Evolutionary conservation across 2,888 invertebrate species (phyloP).

Genomic region (Noctuana brunneofusca): DNA sequence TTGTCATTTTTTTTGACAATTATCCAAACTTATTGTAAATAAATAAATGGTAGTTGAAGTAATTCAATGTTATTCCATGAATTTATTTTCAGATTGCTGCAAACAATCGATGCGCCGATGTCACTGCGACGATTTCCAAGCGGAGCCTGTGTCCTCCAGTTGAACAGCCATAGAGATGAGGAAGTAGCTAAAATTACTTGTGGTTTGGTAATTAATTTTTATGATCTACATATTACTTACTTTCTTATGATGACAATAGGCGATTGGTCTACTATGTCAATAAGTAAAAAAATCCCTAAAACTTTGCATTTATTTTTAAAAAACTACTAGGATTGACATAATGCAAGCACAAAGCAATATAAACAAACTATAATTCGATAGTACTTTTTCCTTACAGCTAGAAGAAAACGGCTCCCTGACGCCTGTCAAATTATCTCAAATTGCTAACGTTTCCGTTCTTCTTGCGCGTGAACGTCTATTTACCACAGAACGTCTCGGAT

Average conservation of each 20-base stretch:
- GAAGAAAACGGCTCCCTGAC: slow-evolving; percentile 88
- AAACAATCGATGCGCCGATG: slow-evolving; percentile 86
- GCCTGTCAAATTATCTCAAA: slow-evolving; percentile 93
- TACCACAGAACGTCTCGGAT: slow-evolving; percentile 92
- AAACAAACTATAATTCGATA: too few relatives aligned
- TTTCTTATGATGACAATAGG: too few relatives aligned
- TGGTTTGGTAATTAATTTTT: slow-evolving; percentile 79
- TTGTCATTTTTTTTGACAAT: too few relatives aligned
- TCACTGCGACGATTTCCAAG: slow-evolving; percentile 94
- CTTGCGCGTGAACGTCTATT: slow-evolving; percentile 94
- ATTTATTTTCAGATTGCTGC: slow-evolving; percentile 73
- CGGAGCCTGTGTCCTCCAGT: slow-evolving; percentile 97
- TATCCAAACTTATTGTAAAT: too few relatives aligned
- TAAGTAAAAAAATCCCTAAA: too few relatives aligned
- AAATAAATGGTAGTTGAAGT: too few relatives aligned
- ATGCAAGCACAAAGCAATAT: too few relatives aligned
- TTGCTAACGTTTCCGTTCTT: slow-evolving; percentile 92
- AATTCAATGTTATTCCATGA: not conserved
- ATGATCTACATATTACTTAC: not conserved
- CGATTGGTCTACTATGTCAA: too few relatives aligned
- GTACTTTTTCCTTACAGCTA: slow-evolving; percentile 73
- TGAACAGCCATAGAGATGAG: slow-evolving; percentile 88
- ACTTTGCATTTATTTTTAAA: too few relatives aligned
- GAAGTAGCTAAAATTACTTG: slow-evolving; percentile 86
- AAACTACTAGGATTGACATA: too few relatives aligned